phyloP scores from a whole-genome alignment of 2,888 invertebrate species.

The Drosophila greeni region DNA sequence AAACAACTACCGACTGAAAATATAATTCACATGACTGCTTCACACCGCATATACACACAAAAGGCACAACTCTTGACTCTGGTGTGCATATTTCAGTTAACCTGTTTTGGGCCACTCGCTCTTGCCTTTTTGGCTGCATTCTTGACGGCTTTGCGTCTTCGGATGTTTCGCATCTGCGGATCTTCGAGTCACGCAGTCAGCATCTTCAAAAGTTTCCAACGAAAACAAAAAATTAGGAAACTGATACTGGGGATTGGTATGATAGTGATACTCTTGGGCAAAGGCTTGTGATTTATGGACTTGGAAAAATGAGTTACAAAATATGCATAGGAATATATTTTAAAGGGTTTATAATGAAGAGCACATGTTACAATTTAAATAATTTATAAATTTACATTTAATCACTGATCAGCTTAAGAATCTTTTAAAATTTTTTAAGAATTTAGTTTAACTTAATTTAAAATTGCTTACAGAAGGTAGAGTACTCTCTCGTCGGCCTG shows the following conservation, averaged over 20 bases:
- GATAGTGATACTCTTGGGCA: conserved; percentile 32
- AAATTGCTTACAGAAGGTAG: not conserved
- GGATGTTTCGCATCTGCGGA: conserved; percentile 20
- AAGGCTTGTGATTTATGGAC: not conserved
- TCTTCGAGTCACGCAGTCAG: conserved; percentile 25
- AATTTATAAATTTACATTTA: not conserved
- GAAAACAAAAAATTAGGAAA: conserved; percentile 36
- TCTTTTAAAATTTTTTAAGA: not conserved
- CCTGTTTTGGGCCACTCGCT: conserved; percentile 51
- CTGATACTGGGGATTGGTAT: conserved; percentile 32
- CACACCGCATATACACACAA: conserved; percentile 42
- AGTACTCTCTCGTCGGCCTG: not conserved
- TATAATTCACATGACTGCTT: conserved; percentile 65
- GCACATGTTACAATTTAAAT: no score
- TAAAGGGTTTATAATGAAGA: not conserved
- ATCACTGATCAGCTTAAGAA: not conserved
- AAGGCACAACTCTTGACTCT: conserved; percentile 58
- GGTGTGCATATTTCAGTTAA: conserved; percentile 58
- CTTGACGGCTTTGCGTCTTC: conserved; percentile 42
- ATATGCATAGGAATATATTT: not conserved
- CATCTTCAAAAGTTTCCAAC: conserved; percentile 45
- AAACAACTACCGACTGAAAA: conserved; percentile 39
- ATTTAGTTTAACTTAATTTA: not conserved
- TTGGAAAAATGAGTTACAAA: not conserved
- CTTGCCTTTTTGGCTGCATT: conserved; percentile 54